Base-by-base conservation (phyloP, 2,888 invertebrate genomes). In the Priocnemis perturbator region DNA sequence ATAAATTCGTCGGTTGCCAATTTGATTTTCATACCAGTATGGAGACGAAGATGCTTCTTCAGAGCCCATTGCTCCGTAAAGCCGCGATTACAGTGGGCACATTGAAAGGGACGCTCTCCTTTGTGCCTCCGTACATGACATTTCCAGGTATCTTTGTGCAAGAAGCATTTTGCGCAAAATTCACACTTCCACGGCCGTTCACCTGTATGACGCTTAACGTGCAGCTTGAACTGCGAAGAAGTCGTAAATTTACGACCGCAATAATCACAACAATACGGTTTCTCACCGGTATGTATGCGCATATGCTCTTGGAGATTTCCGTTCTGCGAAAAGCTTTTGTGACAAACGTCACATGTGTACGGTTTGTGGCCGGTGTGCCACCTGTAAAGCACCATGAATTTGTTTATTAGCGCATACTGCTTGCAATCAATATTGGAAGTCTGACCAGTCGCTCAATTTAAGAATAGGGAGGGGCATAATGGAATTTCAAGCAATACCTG, bases 281-380 rank as follows among this genome's bases (percentile, higher is more conserved):
- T 94, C 86, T 95, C 95, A 0, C 95, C 94, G 0, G 93, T 95
- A 88, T 96, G 95, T 79, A 94, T 94, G 65, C 95, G 91, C 87
- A 92, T 91, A 89, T 96, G 95, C 81, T 95, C 95, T 50, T 92
- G 92, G 66, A 95, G 90, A 90, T 95, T 95, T 65, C 95, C 95
- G 83, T 93, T 94, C 88, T 95, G 95, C 0, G 93, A 93, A 89
- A 95, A 95, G 60, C 91, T 90, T 87, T 95, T 95, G 64, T 92
- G 90, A 87, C 96, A 96, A 17, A 92, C 91, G 62, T 91, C 89
- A 84, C 95, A 95, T 59, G 91, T 89, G 87, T 90, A 94, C 0
- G 94, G 94, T 80, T 94, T 94, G 61, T 92, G 91, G 79, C 94
- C 94, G 0, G 91, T 91, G 78, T 95, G 95, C 91, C 93, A 93